Conservation (phyloP, 2,113 vertebrate genomes). For the Danio rerio region DNA sequence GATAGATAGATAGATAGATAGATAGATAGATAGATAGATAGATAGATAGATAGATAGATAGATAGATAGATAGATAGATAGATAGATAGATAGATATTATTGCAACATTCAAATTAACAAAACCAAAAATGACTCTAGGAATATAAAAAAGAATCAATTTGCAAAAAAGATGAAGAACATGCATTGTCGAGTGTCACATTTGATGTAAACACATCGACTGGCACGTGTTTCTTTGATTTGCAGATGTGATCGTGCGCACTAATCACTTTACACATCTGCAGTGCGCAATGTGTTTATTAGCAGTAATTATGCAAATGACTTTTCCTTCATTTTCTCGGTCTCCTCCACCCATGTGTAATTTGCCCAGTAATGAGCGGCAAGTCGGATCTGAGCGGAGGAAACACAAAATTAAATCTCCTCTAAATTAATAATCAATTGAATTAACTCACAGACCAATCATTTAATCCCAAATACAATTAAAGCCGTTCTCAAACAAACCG, state of each 20-base stretch:
- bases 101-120: no score
- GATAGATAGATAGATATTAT: no score
- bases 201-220: neutral
- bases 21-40: no score
- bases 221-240: slow-evolving; percentile 31
- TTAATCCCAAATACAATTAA: slow-evolving; percentile 26
- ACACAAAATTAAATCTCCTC: slow-evolving; percentile 33
- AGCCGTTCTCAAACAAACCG: slow-evolving; percentile 21
- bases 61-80: no score
- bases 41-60: no score
- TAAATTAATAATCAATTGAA: slow-evolving; percentile 36
- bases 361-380: slow-evolving; percentile 42
- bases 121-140: no score
- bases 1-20: no score
- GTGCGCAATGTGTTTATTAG: slow-evolving; percentile 42
- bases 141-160: no score
- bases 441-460: slow-evolving; percentile 15
- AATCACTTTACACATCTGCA: slow-evolving; percentile 43
- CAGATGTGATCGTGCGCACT: slow-evolving; percentile 11
- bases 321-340: slow-evolving; percentile 26
- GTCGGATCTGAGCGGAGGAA: slow-evolving; percentile 30
- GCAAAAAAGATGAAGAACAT: no score
- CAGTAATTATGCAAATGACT: slow-evolving; percentile 48
- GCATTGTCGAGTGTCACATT: neutral
- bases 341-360: slow-evolving; percentile 30